These are phyloP conservation scores for Lepus townsendii DNA, from an alignment of 2,797 vertebrate genomes.

Conservation along the genomic window DNA sequence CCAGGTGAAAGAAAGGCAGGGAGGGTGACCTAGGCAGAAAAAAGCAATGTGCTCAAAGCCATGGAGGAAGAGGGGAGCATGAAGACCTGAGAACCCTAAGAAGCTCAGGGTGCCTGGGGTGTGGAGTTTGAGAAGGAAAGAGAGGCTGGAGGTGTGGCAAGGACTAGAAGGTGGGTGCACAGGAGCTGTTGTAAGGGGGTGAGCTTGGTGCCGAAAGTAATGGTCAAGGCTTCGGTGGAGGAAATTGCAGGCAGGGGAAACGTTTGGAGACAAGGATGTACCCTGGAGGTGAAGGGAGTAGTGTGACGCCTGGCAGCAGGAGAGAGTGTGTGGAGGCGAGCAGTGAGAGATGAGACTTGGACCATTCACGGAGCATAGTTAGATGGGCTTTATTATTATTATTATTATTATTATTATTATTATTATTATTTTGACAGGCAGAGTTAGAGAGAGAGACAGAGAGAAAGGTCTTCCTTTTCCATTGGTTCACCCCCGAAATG, in stretches of 20 bases:
- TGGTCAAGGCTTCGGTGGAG: background rate
- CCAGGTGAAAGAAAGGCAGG: background rate
- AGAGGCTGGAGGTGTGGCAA: too few species aligned
- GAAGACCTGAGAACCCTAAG: background rate
- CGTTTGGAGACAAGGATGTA: background rate
- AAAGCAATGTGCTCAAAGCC: background rate
- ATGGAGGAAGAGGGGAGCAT: background rate
- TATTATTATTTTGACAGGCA: too few species aligned
- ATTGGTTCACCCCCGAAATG: too few species aligned
- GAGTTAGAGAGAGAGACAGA: too few species aligned
- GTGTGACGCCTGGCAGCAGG: background rate
- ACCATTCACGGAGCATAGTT: rapidly evolving
- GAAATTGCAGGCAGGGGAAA: background rate
- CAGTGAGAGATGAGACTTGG: background rate
- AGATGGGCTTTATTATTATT: background rate
- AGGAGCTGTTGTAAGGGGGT: rapidly evolving
- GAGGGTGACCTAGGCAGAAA: background rate
- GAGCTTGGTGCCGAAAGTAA: background rate
- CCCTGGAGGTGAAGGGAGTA: background rate
- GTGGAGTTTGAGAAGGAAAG: background rate
- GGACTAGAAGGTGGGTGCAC: background rate
- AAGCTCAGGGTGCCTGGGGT: background rate
- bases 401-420: background rate
- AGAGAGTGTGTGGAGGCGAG: background rate
- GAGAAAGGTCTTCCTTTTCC: too few species aligned